Evolutionary conservation across 1,140 invertebrate species (phyloP).

Genomic region (Apocrypta bakeri): DNA sequence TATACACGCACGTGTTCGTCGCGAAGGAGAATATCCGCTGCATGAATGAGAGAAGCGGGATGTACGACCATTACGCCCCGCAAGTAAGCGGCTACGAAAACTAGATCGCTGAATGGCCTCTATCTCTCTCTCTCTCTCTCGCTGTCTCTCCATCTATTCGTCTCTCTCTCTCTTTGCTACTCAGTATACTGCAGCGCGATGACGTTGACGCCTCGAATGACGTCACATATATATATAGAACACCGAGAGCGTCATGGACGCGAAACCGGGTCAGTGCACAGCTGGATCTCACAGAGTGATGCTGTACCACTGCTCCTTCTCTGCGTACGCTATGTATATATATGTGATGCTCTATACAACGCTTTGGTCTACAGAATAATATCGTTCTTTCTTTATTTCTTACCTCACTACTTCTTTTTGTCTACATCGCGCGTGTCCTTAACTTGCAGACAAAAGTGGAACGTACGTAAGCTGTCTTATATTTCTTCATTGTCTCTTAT

Average conservation of each 20-base stretch:
- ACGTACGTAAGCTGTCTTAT: too few relatives aligned
- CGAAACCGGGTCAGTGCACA: constrained; percentile 64
- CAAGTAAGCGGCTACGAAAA: constrained; percentile 26
- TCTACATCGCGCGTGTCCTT: too few relatives aligned
- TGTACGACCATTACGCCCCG: constrained; percentile 67
- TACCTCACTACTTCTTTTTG: neutral
- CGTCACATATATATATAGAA: constrained; percentile 29
- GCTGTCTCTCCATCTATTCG: too few relatives aligned
- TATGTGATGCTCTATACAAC: too few relatives aligned
- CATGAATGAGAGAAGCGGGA: constrained; percentile 66
- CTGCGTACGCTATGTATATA: too few relatives aligned
- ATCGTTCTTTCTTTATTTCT: constrained; percentile 46
- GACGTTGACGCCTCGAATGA: constrained; percentile 40
- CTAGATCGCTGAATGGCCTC: constrained; percentile 59
- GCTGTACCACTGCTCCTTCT: neutral
- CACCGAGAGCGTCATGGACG: constrained; percentile 63
- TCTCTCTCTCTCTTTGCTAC: neutral
- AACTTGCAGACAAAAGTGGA: too few relatives aligned
- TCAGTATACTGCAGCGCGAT: neutral
- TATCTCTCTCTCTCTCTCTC: neutral
- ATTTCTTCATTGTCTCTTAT: too few relatives aligned
- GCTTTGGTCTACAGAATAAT: neutral
- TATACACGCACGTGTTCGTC: constrained; percentile 17
- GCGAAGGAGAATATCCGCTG: constrained; percentile 57
- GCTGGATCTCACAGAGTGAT: constrained; percentile 50